A percentile compares a stretch with the other conserved stretches of the same genome.
Conservation (phyloP, 2,113 vertebrate species). For the Psephotus haematonotus region DNA sequence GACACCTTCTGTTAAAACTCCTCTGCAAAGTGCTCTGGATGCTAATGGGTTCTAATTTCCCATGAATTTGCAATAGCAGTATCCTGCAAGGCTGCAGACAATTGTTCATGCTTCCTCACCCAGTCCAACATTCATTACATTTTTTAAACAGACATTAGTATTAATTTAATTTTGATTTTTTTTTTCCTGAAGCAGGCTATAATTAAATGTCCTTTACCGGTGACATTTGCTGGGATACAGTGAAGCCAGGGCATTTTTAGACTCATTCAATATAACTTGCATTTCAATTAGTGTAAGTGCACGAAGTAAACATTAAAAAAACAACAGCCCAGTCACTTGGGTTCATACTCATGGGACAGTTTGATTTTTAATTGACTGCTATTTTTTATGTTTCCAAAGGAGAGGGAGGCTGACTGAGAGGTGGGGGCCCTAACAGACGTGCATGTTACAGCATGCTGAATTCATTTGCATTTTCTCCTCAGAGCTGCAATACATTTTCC, state of each 20-base stretch:
- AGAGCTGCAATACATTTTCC: not conserved
- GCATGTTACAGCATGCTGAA: not conserved
- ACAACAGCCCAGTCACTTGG: not conserved
- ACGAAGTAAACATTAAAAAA: conserved; percentile 22
- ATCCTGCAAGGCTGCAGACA: conserved; percentile 2
- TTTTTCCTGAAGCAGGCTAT: not conserved
- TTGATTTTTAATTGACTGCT: conserved; percentile 15
- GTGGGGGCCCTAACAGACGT: not conserved
- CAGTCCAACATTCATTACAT: conserved; percentile 44
- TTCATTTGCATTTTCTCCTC: conserved; percentile 18
- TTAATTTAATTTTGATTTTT: conserved; percentile 44
- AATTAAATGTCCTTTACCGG: conserved; percentile 40
- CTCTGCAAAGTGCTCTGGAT: not conserved
- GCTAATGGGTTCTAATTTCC: not conserved
- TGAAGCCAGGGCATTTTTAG: conserved; percentile 9
- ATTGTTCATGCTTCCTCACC: conserved; percentile 38
- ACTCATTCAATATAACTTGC: conserved; percentile 23
- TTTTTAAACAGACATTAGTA: conserved; percentile 61
- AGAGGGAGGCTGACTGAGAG: not conserved
- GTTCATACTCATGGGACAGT: not conserved
- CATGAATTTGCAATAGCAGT: conserved; percentile 16
- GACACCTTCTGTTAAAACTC: not conserved
- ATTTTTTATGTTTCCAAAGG: not conserved
- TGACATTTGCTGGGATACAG: conserved; percentile 51
- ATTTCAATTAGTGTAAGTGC: conserved; percentile 40